Conservation (phyloP, 2,888 invertebrate genomes). For the Leptinotarsa haldemani region DNA sequence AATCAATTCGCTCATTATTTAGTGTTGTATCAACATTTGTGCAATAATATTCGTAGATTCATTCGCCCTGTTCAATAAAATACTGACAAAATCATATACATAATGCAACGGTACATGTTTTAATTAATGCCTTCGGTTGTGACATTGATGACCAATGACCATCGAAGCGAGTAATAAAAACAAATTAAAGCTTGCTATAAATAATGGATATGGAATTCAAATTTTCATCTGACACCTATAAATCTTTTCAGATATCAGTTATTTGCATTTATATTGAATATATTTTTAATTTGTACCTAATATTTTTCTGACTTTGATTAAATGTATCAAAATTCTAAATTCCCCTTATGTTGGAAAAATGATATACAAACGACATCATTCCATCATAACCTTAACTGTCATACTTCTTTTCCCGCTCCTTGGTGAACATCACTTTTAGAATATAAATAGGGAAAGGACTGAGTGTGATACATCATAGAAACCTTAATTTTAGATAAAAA, state of each 20-base stretch:
- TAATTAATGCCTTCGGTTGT: slow-evolving; percentile 49
- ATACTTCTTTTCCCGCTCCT: too few relatives aligned
- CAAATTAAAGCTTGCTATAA: slow-evolving; percentile 50
- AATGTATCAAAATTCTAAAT: too few relatives aligned
- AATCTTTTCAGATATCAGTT: slow-evolving; percentile 16
- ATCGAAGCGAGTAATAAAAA: slow-evolving; percentile 51
- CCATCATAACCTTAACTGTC: too few relatives aligned
- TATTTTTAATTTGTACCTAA: neutral
- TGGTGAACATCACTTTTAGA: too few relatives aligned
- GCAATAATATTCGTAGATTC: neutral
- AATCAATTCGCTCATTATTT: neutral
- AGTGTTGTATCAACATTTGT: neutral
- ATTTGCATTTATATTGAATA: neutral
- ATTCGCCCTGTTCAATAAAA: neutral
- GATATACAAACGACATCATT: too few relatives aligned
- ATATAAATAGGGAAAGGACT: too few relatives aligned
- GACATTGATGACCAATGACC: slow-evolving; percentile 53
- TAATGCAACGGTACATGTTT: slow-evolving; percentile 38
- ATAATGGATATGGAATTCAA: slow-evolving; percentile 50
- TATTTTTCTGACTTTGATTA: too few relatives aligned
- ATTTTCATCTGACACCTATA: slow-evolving; percentile 37
- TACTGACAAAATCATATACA: slow-evolving; percentile 30
- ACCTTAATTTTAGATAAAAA: too few relatives aligned
- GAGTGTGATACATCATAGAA: too few relatives aligned
- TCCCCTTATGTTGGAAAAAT: too few relatives aligned